Evolutionary conservation across 2,888 invertebrate species (phyloP).

Genomic region (Colostygia pectinataria): DNA sequence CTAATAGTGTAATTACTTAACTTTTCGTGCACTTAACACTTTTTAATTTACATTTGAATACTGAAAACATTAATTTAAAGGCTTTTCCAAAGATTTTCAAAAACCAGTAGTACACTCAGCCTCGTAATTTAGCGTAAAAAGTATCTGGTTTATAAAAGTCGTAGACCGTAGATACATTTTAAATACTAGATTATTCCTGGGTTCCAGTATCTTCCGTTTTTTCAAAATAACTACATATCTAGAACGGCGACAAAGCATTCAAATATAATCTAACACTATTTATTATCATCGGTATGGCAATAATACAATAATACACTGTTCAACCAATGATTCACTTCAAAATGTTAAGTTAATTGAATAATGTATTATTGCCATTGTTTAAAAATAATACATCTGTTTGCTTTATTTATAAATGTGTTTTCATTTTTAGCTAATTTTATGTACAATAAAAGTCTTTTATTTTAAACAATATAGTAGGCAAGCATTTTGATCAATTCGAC

Average conservation of each 20-base stretch:
- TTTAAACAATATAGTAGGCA: conserved; percentile 67
- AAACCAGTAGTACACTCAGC: conserved; percentile 1
- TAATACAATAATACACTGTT: too few species aligned
- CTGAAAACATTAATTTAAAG: conserved; percentile 27
- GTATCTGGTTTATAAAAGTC: not conserved
- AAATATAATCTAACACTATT: conserved; percentile 60
- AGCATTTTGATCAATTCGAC: conserved; percentile 59
- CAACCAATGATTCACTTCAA: too few species aligned
- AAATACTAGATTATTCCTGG: not conserved
- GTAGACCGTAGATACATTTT: not conserved
- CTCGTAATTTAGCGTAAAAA: not conserved
- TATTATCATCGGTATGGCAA: conserved; percentile 73
- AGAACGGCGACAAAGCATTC: conserved; percentile 21
- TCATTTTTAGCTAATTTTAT: conserved; percentile 63
- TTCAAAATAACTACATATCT: not conserved
- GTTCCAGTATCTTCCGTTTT: not conserved
- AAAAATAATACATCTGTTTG: conserved; percentile 70
- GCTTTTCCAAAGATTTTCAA: conserved; percentile 15
- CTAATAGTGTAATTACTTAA: conserved; percentile 64
- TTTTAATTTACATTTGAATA: conserved; percentile 28
- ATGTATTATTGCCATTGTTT: too few species aligned
- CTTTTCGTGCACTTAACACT: conserved; percentile 60
- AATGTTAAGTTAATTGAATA: too few species aligned
- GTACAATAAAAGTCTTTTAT: conserved; percentile 76
- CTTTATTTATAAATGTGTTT: conserved; percentile 63